phyloP scores from a whole-genome alignment of 2,888 invertebrate species.

The Tubulanus polymorphus region DNA sequence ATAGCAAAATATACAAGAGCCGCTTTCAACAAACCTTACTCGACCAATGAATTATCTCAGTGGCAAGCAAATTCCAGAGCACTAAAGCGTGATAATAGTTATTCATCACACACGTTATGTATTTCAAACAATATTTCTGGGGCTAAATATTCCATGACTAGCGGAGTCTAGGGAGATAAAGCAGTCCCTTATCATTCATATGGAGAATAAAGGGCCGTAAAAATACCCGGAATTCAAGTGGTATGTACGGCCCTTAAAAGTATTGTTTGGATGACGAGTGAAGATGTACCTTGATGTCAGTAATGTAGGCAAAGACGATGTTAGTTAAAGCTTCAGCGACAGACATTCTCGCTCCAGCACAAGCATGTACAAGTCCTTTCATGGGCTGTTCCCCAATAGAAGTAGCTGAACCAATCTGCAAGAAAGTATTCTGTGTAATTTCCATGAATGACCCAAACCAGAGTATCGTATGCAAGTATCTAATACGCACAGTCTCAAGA shows the following conservation, averaged over 20 bases:
- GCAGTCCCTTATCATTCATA: no score
- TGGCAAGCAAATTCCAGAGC: not conserved
- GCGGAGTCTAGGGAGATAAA: no score
- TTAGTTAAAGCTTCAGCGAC: slow-evolving; percentile 93
- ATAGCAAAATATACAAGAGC: no score
- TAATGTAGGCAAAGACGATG: slow-evolving; percentile 70
- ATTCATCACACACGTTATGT: no score
- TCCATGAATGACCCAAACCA: no score
- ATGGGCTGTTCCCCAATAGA: slow-evolving; percentile 96
- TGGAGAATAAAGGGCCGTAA: no score
- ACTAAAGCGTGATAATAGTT: not conserved
- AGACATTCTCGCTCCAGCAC: slow-evolving; percentile 87
- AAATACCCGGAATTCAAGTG: no score
- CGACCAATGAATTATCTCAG: not conserved
- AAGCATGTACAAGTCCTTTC: slow-evolving; percentile 79
- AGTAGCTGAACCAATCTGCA: slow-evolving; percentile 78
- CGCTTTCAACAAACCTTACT: not conserved
- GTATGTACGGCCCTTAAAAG: no score
- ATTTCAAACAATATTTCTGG: no score
- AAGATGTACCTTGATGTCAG: slow-evolving; percentile 56
- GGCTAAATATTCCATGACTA: no score
- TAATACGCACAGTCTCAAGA: slow-evolving; percentile 63
- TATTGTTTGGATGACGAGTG: no score
- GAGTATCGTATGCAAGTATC: no score
- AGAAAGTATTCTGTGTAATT: not conserved